Evolutionary conservation across 2,888 invertebrate genomes (phyloP).

Genomic region (Nysson spinosus): DNA sequence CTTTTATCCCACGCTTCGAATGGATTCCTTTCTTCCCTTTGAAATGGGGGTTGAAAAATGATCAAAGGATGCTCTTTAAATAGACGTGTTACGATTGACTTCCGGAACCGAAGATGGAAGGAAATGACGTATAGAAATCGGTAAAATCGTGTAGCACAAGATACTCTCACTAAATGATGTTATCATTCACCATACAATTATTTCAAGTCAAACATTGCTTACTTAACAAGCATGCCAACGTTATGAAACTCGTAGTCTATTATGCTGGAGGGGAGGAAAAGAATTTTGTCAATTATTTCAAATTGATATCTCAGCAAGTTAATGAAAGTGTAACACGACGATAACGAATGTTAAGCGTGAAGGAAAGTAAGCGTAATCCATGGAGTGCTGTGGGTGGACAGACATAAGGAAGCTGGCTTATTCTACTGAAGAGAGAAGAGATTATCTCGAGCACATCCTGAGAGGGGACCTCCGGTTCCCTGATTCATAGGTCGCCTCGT

Average conservation of each 20-base stretch:
- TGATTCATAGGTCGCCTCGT: slow-evolving; percentile 45
- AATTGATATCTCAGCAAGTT: no score
- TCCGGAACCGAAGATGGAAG: not conserved
- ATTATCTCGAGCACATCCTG: slow-evolving; percentile 34
- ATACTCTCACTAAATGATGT: not conserved
- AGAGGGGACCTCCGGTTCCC: slow-evolving; percentile 43
- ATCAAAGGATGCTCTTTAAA: slow-evolving; percentile 7
- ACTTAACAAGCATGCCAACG: no score
- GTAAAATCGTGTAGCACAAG: no score
- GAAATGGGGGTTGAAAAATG: not conserved
- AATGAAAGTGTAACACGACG: slow-evolving; percentile 24
- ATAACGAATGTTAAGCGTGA: slow-evolving; percentile 19
- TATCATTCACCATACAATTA: no score
- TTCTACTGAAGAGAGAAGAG: slow-evolving; percentile 26
- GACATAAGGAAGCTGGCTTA: slow-evolving; percentile 34
- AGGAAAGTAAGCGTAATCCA: slow-evolving; percentile 33
- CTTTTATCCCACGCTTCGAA: slow-evolving; percentile 9
- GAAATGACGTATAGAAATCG: no score
- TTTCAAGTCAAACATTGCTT: no score
- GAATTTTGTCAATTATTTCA: no score
- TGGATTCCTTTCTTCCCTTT: slow-evolving; percentile 11
- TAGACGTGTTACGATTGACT: slow-evolving; percentile 18
- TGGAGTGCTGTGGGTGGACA: slow-evolving; percentile 33
- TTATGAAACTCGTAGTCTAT: no score
- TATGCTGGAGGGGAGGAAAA: no score